Conservation (phyloP, 2,113 vertebrate genomes). For the Oreochromis niloticus region DNA sequence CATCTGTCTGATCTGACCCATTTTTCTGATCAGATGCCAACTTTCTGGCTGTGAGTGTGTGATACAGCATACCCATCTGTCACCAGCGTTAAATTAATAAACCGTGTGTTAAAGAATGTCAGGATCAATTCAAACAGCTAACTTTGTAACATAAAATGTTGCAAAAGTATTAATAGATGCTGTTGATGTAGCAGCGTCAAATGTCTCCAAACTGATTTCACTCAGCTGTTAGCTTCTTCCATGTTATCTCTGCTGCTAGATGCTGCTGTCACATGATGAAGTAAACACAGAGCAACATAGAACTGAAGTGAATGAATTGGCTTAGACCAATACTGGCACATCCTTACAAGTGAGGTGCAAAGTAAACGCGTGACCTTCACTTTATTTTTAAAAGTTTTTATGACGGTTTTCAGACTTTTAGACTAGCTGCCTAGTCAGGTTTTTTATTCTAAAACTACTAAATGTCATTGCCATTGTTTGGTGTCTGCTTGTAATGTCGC, state of each 20-base stretch:
- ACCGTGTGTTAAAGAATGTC: fast-evolving
- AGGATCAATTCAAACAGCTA: neutral
- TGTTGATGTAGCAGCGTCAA: neutral
- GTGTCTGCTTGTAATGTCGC: neutral
- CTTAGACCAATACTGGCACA: neutral
- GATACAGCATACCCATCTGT: neutral
- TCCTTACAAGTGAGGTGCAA: neutral
- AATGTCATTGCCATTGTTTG: neutral
- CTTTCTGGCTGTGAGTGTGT: neutral
- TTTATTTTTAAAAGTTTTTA: neutral
- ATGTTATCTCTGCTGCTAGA: neutral
- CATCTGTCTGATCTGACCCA: neutral
- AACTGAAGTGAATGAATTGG: neutral
- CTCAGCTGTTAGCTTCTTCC: neutral
- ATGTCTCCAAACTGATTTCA: neutral
- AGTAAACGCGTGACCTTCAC: neutral
- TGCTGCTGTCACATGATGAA: neutral
- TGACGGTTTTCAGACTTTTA: neutral
- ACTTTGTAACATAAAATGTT: neutral
- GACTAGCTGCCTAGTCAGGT: neutral
- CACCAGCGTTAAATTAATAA: neutral
- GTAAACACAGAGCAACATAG: neutral
- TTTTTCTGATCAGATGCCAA: neutral
- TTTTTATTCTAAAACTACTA: neutral
- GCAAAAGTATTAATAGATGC: neutral